Percentiles rank a stretch among this genome's conserved stretches.
Conservation (phyloP, 2,888 invertebrate genomes). For the Hydropsyche betteni region DNA sequence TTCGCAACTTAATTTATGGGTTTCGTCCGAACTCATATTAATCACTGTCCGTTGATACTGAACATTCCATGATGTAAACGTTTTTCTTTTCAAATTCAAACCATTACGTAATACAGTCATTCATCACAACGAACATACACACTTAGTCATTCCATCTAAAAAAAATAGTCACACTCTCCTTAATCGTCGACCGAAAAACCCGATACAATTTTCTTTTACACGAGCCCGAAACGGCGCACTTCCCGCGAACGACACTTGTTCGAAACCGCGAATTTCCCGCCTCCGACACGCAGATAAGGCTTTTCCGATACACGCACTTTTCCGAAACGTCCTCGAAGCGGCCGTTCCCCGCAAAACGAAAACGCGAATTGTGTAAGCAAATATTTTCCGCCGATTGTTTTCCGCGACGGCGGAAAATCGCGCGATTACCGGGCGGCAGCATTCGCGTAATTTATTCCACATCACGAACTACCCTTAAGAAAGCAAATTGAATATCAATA, state of each 20-base stretch:
- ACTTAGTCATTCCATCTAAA: no score
- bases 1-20: constrained; percentile 15
- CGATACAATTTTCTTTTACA: no score
- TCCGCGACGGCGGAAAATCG: constrained; percentile 30
- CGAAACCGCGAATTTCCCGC: no score
- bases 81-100: not conserved
- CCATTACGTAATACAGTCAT: no score
- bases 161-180: no score
- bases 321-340: constrained; percentile 6
- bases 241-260: no score
- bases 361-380: constrained; percentile 33
- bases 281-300: no score
- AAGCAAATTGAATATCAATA: constrained; percentile 43
- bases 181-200: no score
- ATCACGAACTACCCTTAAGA: constrained; percentile 40
- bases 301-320: not conserved
- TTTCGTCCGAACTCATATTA: constrained; percentile 2
- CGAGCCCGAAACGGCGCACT: no score
- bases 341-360: not conserved
- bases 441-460: constrained; percentile 41
- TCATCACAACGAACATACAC: no score
- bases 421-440: constrained; percentile 31
- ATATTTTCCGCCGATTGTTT: constrained; percentile 40
- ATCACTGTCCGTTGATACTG: constrained; percentile 14
- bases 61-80: not conserved